Evolutionary conservation across 2,888 invertebrate genomes (phyloP), one percentile per base, ranked within the genome.

Genomic region (Heliconius cydno): DNA sequence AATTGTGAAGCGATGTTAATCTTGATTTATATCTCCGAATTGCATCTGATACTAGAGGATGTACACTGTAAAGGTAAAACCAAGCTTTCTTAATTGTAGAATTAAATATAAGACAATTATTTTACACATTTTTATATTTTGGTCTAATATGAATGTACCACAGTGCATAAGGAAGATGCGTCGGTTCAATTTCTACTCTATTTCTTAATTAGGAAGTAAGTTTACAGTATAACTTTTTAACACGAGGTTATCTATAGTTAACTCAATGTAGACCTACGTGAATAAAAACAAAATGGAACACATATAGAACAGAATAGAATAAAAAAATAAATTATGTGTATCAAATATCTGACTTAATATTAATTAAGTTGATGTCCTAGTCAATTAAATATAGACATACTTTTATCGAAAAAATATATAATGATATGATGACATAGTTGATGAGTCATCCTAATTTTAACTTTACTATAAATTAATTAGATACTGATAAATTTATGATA

Each of bases 401-500:
- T 74, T 25, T 34, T 41, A 15, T 15, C 25, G 6, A 12, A 41
- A 41, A 66, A 38, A 30, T 28, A 65, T 0, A 65, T 30, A 2
- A 65, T 65, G 60, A 63, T n/a, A 46, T 22, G 73, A 80, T 80
- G 80, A 74, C 80, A 80, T 67, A 70, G 70, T 15, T 30, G 46
- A 76, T 79, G 80, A 78, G 72, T 80, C 78, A 78, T 60, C 67
- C 22, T n/a, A 76, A 63, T 46, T 76, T 66, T 46, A 41, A 57
- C 25, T 57, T 67, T 57, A 78, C 41, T 57, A 65, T 78, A 41
- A 77, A 70, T 34, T 72, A 72, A 72, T 78, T 73, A 57, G 57
- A 67, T 78, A 57, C 75, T 72, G 60, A 78, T 65, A 74, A 66
- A n/a, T 73, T 12, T 72, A 80, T 76, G 75, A 77, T 79, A 77